These are phyloP conservation scores for Lethenteron reissneri DNA, from an alignment of 2,113 vertebrate genomes.

Conservation along the genomic window DNA sequence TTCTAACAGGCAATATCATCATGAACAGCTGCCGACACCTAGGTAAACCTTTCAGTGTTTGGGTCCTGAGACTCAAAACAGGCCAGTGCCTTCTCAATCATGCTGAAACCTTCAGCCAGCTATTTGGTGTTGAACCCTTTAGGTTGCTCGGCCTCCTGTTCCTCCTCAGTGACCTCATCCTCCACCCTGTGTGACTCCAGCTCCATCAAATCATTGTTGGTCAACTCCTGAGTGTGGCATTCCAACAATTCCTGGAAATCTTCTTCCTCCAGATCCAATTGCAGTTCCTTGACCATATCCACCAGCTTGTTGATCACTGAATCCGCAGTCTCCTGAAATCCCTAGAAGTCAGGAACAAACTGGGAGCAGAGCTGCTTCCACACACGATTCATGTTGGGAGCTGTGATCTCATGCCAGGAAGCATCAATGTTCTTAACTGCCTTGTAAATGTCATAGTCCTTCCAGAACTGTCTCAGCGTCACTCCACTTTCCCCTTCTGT, in stretches of 20 bases:
- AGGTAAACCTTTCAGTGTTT: not conserved
- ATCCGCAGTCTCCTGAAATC: not conserved
- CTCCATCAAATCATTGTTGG: not conserved
- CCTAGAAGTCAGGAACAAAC: not conserved
- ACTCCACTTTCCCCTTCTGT: not conserved
- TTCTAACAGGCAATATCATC: not conserved
- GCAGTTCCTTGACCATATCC: not conserved
- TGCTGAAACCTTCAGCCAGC: constrained; percentile 3
- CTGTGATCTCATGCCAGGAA: not conserved
- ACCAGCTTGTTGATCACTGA: constrained; percentile 1
- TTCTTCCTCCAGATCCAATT: not conserved
- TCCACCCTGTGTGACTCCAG: constrained; percentile 5
- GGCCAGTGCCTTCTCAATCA: constrained; percentile 5
- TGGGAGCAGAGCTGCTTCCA: not conserved
- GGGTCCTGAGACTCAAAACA: not conserved
- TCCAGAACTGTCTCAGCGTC: not conserved
- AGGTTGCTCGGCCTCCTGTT: not conserved
- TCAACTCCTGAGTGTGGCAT: not conserved
- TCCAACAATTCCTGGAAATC: not conserved
- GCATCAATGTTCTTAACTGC: constrained; percentile 5
- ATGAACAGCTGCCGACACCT: not conserved
- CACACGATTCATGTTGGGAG: not conserved
- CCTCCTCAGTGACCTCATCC: not conserved
- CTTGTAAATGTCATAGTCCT: constrained; percentile 2
- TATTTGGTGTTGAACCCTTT: not conserved